These are phyloP conservation scores for Porites cylindrica DNA, from an alignment of 92 coral and sea anemone species.

Conservation along the genomic window DNA sequence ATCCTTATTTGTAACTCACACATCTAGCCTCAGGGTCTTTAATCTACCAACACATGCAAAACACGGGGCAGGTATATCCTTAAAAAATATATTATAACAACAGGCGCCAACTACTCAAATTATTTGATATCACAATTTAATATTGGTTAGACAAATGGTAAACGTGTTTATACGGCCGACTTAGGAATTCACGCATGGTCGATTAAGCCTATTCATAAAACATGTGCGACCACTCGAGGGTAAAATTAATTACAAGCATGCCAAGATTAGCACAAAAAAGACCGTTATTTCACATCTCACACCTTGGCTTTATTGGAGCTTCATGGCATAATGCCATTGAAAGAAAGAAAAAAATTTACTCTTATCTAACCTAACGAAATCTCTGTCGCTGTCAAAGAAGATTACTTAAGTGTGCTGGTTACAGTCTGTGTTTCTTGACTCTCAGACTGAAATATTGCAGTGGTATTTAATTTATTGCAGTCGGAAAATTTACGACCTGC, in stretches of 20 bases:
- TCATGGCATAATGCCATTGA: background rate
- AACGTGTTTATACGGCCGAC: conserved; percentile 20
- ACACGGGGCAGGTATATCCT: background rate
- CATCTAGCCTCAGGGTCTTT: background rate
- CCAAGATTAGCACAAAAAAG: conserved; percentile 13
- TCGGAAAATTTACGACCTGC: background rate
- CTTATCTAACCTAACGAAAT: background rate
- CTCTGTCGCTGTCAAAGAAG: background rate
- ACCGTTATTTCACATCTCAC: conserved; percentile 11
- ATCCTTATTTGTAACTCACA: background rate
- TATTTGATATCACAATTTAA: conserved; percentile 15
- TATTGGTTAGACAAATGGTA: background rate
- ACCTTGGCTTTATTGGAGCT: background rate
- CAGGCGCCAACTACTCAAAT: conserved; percentile 36
- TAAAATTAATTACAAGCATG: conserved; percentile 45
- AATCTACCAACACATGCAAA: background rate
- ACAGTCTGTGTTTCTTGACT: background rate
- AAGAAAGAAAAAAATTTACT: background rate
- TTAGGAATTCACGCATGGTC: conserved; percentile 51
- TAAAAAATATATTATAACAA: background rate
- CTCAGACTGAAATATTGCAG: background rate
- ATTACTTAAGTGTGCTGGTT: background rate
- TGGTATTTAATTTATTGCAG: background rate
- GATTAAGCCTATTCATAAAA: conserved; percentile 28
- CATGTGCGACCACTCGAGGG: conserved; percentile 47